Evolutionary conservation across 2,113 vertebrate species (phyloP), one percentile per base, ranked within the genome.

Genomic region (Sialia sialis): DNA sequence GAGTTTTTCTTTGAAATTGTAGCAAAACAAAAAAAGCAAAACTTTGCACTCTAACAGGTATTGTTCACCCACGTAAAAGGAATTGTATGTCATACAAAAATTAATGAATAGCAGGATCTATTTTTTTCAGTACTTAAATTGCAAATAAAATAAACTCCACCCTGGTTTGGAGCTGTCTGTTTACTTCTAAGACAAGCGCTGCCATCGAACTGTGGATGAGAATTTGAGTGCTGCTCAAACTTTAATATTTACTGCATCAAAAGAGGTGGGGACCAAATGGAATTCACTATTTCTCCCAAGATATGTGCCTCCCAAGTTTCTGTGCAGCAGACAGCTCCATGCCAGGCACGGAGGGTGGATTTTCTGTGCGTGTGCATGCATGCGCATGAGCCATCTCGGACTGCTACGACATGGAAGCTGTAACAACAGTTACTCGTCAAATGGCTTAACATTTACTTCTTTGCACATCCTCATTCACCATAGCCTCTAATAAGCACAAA

Each of bases 41-140:
- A 95, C 87, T 96, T 87, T 95, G 96, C 91, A 94, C 73, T 95
- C 93, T 69, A 93, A 67, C 77, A 91, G 73, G 90, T 94, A 92
- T 85, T 82, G 82, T 77, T 96, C 93, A 95, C 94, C 97, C 97
- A 97, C 93, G 94, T 97, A 75, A 97, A 97, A 96, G 83, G 94
- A 94, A 97, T 6, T 97, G 94, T 96, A 96, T 97, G 90, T 97
- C 92, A 94, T 94, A 98, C 74, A 94, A 93, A 97, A 97, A 98
- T 93, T 97, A 98, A 98, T 98, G 98, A 99, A 99, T 98, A 99
- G 99, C 98, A 99, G 99, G 99, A 99, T 99, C 98, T 99, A 99
- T 98, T 99, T 98, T 98, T 97, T 97, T 98, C 54, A 77, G 83
- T 80, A 80, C 92, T 98, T 92, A 82, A 93, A 96, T 79, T 89